These are phyloP conservation scores for Steinernema carpocapsae DNA, from an alignment of 2,888 invertebrate species.

Conservation along the genomic window DNA sequence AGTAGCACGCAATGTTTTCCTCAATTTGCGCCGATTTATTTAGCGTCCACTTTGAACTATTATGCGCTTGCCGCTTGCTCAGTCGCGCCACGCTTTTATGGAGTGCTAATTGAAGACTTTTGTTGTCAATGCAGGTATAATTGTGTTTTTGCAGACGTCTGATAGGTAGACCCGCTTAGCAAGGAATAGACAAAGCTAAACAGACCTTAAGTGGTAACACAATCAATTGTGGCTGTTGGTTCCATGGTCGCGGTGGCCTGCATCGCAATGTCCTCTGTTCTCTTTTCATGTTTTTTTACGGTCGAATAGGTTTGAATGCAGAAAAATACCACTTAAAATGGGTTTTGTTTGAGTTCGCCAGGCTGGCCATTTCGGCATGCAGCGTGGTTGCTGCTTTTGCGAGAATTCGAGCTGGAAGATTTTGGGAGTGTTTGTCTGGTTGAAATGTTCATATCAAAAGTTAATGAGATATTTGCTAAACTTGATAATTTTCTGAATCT, in stretches of 20 bases:
- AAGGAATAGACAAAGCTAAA: neutral
- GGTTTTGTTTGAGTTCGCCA: conserved; percentile 25
- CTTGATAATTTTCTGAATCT: too few species aligned
- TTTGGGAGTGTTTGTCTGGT: too few species aligned
- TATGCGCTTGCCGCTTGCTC: neutral
- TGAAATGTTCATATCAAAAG: too few species aligned
- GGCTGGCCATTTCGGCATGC: neutral
- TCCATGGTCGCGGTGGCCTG: too few species aligned
- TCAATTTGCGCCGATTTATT: conserved; percentile 34
- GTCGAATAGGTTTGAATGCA: conserved; percentile 15
- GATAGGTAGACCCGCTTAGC: neutral
- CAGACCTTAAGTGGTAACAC: too few species aligned
- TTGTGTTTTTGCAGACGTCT: too few species aligned
- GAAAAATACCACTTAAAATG: conserved; percentile 14
- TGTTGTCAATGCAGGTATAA: neutral
- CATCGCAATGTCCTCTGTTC: neutral
- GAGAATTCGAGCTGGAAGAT: neutral
- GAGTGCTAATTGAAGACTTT: conserved; percentile 11
- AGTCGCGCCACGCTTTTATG: neutral
- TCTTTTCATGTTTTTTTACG: conserved; percentile 9
- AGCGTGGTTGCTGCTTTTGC: neutral
- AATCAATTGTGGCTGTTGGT: too few species aligned
- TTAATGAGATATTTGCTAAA: too few species aligned
- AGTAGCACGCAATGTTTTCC: conserved; percentile 34
- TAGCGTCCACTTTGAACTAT: conserved; percentile 12